A percentile compares a stretch with the other conserved stretches of the same genome.
Conservation (phyloP, 2,113 vertebrate species). For the Shinisaurus crocodilurus region DNA sequence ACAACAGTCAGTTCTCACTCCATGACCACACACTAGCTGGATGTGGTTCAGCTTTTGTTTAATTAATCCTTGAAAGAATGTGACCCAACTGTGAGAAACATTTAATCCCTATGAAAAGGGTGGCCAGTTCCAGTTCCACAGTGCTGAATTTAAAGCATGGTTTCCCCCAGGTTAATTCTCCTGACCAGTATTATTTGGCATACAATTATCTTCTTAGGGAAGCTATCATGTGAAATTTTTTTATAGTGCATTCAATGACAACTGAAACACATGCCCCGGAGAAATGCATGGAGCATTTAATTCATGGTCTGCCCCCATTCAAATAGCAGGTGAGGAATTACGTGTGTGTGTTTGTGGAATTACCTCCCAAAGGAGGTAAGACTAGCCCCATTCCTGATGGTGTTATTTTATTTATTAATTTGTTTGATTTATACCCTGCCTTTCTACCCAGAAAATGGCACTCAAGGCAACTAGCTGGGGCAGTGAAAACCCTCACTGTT, state of each 20-base stretch:
- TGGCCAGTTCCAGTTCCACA: neutral
- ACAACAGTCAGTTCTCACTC: constrained; percentile 24
- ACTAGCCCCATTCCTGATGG: no score
- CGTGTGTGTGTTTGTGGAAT: no score
- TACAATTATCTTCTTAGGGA: neutral
- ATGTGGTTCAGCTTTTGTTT: constrained; percentile 38
- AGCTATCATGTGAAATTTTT: neutral
- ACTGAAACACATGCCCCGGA: neutral
- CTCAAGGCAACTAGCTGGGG: no score
- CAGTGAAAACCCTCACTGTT: neutral
- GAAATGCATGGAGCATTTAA: neutral
- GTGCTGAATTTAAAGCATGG: neutral
- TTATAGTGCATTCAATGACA: neutral
- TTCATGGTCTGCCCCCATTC: neutral
- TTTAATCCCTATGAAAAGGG: constrained; percentile 41
- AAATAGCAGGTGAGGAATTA: neutral
- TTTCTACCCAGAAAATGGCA: no score
- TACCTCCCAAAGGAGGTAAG: neutral
- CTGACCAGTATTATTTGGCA: neutral
- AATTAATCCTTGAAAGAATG: constrained; percentile 71
- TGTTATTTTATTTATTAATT: no score
- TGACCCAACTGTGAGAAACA: constrained; percentile 53
- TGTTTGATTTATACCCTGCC: no score
- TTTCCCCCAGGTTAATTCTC: constrained; percentile 19
- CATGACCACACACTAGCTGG: constrained; percentile 32